These are phyloP conservation scores for Isotomurus palustris DNA, from an alignment of 2,888 invertebrate genomes.

Conservation along the genomic window DNA sequence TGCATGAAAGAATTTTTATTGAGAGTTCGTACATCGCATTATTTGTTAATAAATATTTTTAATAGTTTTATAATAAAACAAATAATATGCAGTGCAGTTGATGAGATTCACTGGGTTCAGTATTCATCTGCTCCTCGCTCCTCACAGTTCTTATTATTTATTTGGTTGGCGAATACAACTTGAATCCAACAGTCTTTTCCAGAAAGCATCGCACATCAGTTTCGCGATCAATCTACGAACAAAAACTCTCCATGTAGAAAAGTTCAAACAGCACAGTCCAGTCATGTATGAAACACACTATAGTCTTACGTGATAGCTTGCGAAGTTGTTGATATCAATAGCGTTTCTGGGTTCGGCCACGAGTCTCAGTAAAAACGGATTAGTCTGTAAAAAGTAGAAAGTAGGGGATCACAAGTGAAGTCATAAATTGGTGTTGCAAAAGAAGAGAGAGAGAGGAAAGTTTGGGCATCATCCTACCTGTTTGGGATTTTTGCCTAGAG, in stretches of 20 bases:
- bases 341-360: constrained; percentile 24
- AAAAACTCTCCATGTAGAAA: not conserved
- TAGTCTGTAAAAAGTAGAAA: constrained; percentile 24
- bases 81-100: not conserved
- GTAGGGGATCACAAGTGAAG: too few relatives aligned
- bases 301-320: constrained; percentile 32
- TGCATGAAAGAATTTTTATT: not conserved
- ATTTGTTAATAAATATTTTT: not conserved
- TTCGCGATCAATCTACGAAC: constrained; percentile 27
- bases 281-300: not conserved
- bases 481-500: constrained; percentile 58
- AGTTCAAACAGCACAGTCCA: not conserved
- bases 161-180: not conserved
- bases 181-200: constrained; percentile 20
- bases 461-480: constrained; percentile 52
- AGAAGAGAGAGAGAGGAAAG: not conserved
- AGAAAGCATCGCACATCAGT: constrained; percentile 30
- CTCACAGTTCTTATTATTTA: not conserved
- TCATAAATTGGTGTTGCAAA: too few relatives aligned
- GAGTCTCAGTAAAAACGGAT: constrained; percentile 30
- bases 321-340: constrained; percentile 18
- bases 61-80: not conserved
- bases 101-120: not conserved
- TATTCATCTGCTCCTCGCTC: not conserved
- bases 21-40: not conserved